Evolutionary conservation across 37 sponge, comb jelly and placozoan genomes (phyloP), one percentile per base, ranked within the genome.

Genomic region (Haliclona indistincta): DNA sequence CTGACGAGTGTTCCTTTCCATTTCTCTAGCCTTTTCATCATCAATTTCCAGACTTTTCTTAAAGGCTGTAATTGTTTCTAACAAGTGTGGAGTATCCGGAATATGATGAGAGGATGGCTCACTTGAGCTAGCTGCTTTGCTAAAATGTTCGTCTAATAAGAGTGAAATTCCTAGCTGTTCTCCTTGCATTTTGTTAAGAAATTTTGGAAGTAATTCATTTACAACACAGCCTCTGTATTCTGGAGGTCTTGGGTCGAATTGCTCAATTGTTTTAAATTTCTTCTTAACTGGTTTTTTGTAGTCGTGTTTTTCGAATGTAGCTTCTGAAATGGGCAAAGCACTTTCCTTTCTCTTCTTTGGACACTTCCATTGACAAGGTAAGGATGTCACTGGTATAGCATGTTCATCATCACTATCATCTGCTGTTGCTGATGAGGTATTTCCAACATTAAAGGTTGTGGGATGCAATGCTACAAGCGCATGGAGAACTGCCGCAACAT

Each of bases 321-420:
- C 69, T 17, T 79, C 68, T 20, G 74, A 64, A n/a, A 86, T 66
- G 34, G 49, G 62, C 61, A 87, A 20, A 7, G 75, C 72, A 43
- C 8, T 70, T 77, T 69, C 76, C 76, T 33, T 72, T 28, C 33
- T 52, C 63, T 56, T 61, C n/a, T n/a, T 80, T 7, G 82, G 77
- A n/a, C 51, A 44, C 36, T 87, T 87, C 82, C 88, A 87, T 33
- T 81, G 77, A 77, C 88, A 87, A 29, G 81, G 77, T 26, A 23
- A 22, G 15, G 77, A 87, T 76, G 82, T 87, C 11, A 74, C 70
- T 29, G 88, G 82, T 39, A 76, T 25, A 20, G 35, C 36, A 30
- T 80, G 64, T 11, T 76, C 67, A 47, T 81, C 76, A 56, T 75
- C 69, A 52, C 17, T 13, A 56, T n/a, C n/a, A n/a, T n/a, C n/a